phyloP scores from a whole-genome alignment of 2,797 vertebrate genomes.

The Myotis daubentonii region DNA sequence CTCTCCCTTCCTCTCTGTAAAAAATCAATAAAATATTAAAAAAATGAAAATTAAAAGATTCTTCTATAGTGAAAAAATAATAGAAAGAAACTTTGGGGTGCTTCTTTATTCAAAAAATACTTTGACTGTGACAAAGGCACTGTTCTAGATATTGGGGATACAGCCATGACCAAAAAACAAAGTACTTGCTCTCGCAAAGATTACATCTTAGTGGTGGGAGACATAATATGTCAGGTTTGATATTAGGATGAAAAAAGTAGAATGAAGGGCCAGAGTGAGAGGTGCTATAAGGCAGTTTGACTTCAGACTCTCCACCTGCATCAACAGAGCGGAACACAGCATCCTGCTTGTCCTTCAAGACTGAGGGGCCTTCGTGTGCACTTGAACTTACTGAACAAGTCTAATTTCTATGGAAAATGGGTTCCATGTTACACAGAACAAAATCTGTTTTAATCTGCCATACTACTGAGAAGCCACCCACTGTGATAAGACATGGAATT shows the following conservation, averaged over 20 bases:
- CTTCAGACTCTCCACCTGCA: rapidly evolving
- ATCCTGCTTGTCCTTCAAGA: too few relatives aligned
- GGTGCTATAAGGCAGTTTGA: not conserved
- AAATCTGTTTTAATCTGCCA: not conserved
- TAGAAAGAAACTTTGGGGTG: not conserved
- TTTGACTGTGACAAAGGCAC: not conserved
- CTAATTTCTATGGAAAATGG: not conserved
- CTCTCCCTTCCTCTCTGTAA: too few relatives aligned
- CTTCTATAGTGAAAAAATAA: not conserved
- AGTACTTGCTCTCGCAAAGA: not conserved
- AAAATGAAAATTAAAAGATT: too few relatives aligned
- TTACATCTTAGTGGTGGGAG: not conserved
- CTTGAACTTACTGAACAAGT: not conserved
- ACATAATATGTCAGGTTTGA: not conserved
- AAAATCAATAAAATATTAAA: too few relatives aligned
- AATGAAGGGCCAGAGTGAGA: not conserved
- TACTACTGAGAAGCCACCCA: not conserved
- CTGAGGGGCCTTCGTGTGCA: not conserved
- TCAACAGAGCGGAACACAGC: not conserved
- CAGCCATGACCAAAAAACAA: not conserved
- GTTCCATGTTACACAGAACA: not conserved
- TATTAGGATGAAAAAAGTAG: not conserved
- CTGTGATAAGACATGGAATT: not conserved
- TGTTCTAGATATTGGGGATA: not conserved
- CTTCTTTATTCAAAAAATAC: not conserved